Base-by-base conservation (phyloP, 2,888 invertebrate genomes). In the Sminthurides aquaticus region DNA sequence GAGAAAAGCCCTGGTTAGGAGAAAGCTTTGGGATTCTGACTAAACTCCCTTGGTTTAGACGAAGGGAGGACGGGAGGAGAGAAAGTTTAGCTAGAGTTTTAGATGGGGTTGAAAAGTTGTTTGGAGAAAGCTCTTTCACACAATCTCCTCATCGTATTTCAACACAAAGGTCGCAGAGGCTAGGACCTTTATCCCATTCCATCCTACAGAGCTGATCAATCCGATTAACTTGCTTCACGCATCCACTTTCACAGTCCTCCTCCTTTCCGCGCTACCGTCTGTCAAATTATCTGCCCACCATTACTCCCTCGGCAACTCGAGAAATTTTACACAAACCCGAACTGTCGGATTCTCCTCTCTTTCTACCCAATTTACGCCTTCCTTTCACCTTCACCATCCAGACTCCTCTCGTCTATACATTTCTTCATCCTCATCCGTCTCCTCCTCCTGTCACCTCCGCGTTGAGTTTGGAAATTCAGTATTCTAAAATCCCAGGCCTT, bases 151-250 rank as follows among this genome's bases (percentile, higher is more conserved):
- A 60, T 64, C 64, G 60, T 60, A 63, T 67, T 67, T 67, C 67
- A 67, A 67, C 67, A 66, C 66, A 67, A 57, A 63, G 63, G 63
- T 63, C 63, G 58, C 57, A 34, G 57, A 63, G 63, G 63, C 63
- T 49, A 27, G 57, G 49, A 52, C 57, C 43, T 15, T 34, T 34
- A 34, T 34, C 43, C 43, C 5, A 34, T 57, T 25, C 29, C 52
- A 49, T 58, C 57, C 63, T 34, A n/a, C 29, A 27, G 56, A 62
- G 57, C 57, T 48, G 48, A 43, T 28, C 63, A 58, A 63, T 63
- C 63, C 63, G 63, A 63, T 63, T 63, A 63, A 57, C 43, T 34
- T 15, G 8, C 43, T 34, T 34, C 43, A 34, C 63, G 52, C 57
- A 49, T 29, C 54, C 55, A 48, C 63, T 28, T 57, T 49, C 57